Evolutionary conservation across 2,888 invertebrate species (phyloP).

Genomic region (Ariolimax columbianus): DNA sequence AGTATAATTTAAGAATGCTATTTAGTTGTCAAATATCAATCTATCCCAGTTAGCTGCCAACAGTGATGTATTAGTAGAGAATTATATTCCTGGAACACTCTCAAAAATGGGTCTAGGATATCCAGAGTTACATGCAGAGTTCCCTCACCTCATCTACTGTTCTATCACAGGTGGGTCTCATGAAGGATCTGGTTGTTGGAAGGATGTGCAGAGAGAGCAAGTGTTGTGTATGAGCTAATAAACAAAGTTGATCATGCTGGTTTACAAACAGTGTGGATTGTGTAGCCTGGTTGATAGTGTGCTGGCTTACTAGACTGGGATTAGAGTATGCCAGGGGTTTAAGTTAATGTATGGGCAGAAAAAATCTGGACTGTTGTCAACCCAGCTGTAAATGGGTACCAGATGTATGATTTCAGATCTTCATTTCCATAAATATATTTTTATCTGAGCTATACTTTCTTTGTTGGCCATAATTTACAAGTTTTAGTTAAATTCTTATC

Average conservation of each 20-base stretch:
- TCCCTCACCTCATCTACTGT: conserved; percentile 92
- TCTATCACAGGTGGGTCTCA: conserved; percentile 86
- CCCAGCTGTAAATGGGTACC: too few species aligned
- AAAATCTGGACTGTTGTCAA: too few species aligned
- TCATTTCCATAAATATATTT: neutral
- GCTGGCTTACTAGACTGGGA: too few species aligned
- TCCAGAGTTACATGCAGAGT: conserved; percentile 84
- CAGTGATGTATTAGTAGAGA: conserved; percentile 94
- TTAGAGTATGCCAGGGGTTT: too few species aligned
- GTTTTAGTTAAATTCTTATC: neutral
- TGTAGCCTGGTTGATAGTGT: too few species aligned
- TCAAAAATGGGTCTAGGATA: conserved; percentile 88
- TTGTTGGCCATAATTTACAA: neutral
- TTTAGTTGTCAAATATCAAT: neutral
- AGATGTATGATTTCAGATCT: neutral
- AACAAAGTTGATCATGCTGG: too few species aligned
- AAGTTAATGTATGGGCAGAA: too few species aligned
- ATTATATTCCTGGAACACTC: conserved; percentile 94
- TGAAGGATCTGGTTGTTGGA: neutral
- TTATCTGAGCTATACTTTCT: neutral
- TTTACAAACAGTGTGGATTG: too few species aligned
- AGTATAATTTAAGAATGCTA: neutral
- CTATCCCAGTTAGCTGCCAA: conserved; percentile 84
- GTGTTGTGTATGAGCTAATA: too few species aligned
- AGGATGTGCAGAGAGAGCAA: too few species aligned